Evolutionary conservation across 2,888 invertebrate species (phyloP).

Genomic region (Seladonia tumulorum): DNA sequence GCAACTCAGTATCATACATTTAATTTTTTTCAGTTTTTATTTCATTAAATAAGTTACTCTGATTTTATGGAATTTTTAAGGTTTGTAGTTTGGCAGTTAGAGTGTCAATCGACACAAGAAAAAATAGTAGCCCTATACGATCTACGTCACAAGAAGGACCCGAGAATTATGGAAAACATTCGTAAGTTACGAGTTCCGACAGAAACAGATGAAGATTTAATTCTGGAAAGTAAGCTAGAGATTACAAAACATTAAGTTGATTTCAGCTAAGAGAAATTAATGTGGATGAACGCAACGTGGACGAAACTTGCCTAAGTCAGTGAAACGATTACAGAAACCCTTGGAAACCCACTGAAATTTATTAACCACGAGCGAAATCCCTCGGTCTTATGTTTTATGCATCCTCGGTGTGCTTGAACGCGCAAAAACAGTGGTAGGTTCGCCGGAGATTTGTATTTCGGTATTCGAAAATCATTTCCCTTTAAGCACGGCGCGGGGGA

Average conservation of each 20-base stretch:
- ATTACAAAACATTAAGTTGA: too few species aligned
- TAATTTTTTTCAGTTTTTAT: too few species aligned
- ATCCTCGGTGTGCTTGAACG: background rate
- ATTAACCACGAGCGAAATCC: background rate
- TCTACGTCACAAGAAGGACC: too few species aligned
- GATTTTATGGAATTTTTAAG: too few species aligned
- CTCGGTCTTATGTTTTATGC: slow-evolving; percentile 1
- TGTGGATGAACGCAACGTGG: background rate
- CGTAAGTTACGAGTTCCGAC: too few species aligned
- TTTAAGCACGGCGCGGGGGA: background rate
- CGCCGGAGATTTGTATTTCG: background rate
- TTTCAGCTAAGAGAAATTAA: background rate
- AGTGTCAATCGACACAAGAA: too few species aligned
- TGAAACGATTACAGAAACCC: background rate
- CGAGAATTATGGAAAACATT: too few species aligned
- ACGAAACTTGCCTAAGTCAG: background rate
- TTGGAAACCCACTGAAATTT: background rate
- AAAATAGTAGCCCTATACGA: too few species aligned
- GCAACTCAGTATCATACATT: too few species aligned
- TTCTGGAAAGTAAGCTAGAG: too few species aligned
- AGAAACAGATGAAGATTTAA: background rate
- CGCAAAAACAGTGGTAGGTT: background rate
- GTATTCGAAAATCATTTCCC: background rate
- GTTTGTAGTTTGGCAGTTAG: too few species aligned
- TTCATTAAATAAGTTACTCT: too few species aligned